Percentiles rank a stretch among this genome's conserved stretches.
These are phyloP conservation scores for Galerucella nymphaeae DNA, from an alignment of 2,888 invertebrate species.

Conservation along the genomic window DNA sequence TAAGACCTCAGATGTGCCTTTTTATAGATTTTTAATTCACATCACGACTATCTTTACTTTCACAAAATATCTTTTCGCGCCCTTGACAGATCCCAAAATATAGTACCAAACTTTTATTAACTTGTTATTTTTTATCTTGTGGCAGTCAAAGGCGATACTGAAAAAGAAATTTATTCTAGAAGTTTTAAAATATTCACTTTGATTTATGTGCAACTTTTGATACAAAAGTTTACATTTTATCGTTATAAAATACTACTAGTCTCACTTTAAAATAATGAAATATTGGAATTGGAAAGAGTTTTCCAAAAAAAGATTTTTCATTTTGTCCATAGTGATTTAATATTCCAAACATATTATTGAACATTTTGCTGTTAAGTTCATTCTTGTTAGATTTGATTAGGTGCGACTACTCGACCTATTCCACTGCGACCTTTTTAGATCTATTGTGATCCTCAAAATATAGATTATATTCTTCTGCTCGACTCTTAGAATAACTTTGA, in stretches of 20 bases:
- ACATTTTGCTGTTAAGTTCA: too few species aligned
- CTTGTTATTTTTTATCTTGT: not conserved
- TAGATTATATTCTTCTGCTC: too few species aligned
- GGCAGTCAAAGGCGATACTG: not conserved
- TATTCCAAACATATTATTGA: too few species aligned
- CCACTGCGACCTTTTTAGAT: too few species aligned
- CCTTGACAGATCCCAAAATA: not conserved
- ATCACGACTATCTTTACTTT: not conserved
- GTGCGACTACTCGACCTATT: too few species aligned
- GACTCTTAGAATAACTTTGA: too few species aligned
- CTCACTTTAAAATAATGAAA: not conserved
- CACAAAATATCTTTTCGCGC: not conserved
- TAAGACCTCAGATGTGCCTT: not conserved
- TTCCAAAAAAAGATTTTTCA: too few species aligned
- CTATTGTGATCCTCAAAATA: too few species aligned
- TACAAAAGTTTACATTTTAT: slow-evolving; percentile 7
- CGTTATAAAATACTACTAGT: not conserved
- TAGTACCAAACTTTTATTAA: not conserved
- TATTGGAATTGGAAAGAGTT: too few species aligned
- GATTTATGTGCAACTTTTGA: not conserved
- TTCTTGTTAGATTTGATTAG: too few species aligned
- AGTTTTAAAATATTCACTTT: slow-evolving; percentile 1
- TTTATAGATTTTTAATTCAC: not conserved
- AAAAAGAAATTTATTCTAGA: not conserved
- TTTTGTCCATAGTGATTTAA: too few species aligned